These are phyloP conservation scores for Berghia stephanieae DNA, from an alignment of 1,140 invertebrate genomes.

Conservation along the genomic window DNA sequence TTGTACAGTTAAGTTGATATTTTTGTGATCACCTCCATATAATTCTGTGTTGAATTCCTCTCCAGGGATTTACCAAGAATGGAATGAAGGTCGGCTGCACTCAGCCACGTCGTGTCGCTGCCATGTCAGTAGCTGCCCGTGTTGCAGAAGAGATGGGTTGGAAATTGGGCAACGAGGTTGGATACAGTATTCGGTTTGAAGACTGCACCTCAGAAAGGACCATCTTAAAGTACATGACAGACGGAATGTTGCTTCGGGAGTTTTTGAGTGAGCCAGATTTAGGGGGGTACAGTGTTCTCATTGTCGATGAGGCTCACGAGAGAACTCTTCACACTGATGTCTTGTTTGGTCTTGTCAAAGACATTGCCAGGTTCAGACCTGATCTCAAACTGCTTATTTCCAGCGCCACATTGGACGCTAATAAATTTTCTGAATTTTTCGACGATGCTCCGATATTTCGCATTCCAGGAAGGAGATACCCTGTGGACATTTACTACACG, in stretches of 20 bases:
- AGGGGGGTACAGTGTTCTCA: slow-evolving; percentile 89
- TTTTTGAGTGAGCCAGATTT: slow-evolving; percentile 97
- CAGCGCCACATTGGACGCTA: slow-evolving; percentile 96
- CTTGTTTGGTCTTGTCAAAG: slow-evolving; percentile 97
- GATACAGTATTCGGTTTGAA: slow-evolving; percentile 83
- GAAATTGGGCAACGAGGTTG: slow-evolving; percentile 79
- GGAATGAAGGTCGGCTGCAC: slow-evolving; percentile 83
- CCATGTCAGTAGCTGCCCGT: slow-evolving; percentile 80
- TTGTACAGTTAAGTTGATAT: neutral
- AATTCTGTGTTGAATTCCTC: neutral
- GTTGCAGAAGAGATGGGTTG: slow-evolving; percentile 79
- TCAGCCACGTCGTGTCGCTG: slow-evolving; percentile 82
- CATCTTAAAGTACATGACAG: slow-evolving; percentile 99
- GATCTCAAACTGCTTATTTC: slow-evolving; percentile 97
- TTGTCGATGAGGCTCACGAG: slow-evolving; percentile 99
- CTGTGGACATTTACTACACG: slow-evolving; percentile 97
- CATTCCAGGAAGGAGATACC: slow-evolving; percentile 87
- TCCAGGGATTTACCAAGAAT: slow-evolving; percentile 71
- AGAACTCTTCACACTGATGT: slow-evolving; percentile 98
- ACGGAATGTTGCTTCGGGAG: slow-evolving; percentile 96
- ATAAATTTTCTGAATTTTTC: slow-evolving; percentile 98
- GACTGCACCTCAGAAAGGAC: slow-evolving; percentile 80
- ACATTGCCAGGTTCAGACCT: slow-evolving; percentile 92
- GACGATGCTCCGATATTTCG: slow-evolving; percentile 98
- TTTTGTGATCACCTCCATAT: neutral